Conservation (phyloP, 2,113 vertebrate genomes). For the Daubentonia madagascariensis region DNA sequence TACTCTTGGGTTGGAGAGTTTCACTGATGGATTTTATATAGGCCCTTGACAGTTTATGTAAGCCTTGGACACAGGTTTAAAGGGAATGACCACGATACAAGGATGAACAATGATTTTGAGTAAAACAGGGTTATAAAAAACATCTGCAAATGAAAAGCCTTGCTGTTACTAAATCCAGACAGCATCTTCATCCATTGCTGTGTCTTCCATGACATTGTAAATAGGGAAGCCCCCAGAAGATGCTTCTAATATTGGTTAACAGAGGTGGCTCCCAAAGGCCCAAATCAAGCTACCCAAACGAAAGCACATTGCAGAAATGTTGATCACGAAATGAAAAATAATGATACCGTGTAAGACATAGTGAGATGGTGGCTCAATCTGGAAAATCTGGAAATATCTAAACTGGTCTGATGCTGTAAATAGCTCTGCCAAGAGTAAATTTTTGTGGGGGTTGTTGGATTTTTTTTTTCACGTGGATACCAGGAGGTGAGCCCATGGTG, state of each 20-base stretch:
- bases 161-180: background rate
- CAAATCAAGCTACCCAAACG: background rate
- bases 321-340: background rate
- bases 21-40: background rate
- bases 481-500: background rate
- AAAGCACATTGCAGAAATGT: background rate
- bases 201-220: background rate
- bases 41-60: background rate
- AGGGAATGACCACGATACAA: background rate
- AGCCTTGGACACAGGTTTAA: background rate
- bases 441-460: background rate
- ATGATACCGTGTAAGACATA: background rate
- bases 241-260: background rate
- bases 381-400: background rate
- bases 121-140: background rate
- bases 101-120: background rate
- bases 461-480: background rate
- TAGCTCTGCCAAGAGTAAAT: background rate
- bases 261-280: background rate
- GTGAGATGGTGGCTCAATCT: background rate
- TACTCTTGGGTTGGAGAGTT: background rate
- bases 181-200: background rate
- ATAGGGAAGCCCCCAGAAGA: background rate
- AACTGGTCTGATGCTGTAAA: background rate
- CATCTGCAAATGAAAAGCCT: background rate